Evolutionary conservation across 2,113 vertebrate genomes (phyloP).

Genomic region (Oncorhynchus keta): DNA sequence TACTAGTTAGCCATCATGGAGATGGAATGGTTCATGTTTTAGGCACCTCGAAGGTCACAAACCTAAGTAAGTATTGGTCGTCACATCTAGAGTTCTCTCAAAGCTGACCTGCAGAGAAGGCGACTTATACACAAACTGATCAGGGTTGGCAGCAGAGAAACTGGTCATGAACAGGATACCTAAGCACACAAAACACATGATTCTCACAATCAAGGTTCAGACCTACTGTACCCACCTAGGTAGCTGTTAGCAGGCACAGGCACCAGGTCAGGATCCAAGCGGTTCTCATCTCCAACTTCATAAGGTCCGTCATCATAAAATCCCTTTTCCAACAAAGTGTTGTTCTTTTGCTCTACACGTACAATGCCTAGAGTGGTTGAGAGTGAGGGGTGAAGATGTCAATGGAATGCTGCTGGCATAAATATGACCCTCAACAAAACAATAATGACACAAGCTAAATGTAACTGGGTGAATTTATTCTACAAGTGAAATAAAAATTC

Average conservation of each 20-base stretch:
- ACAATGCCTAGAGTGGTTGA: constrained; percentile 85
- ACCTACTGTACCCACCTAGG: constrained; percentile 75
- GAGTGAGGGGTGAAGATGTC: constrained; percentile 55
- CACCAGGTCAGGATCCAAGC: constrained; percentile 74
- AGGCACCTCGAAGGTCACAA: constrained; percentile 73
- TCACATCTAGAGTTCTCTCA: constrained; percentile 71
- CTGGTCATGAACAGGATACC: constrained; percentile 83
- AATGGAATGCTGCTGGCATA: constrained; percentile 1
- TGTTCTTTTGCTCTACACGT: constrained; percentile 89
- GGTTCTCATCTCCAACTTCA: constrained; percentile 84
- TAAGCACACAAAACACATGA: constrained; percentile 44
- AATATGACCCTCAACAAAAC: background rate
- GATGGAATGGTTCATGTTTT: constrained; percentile 20
- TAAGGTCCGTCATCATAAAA: constrained; percentile 90
- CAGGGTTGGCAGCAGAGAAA: constrained; percentile 74
- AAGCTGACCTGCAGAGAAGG: constrained; percentile 68
- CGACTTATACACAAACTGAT: constrained; percentile 83
- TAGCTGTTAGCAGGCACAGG: constrained; percentile 93
- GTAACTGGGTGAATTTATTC: background rate
- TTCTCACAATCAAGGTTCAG: background rate
- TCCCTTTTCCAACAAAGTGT: constrained; percentile 76
- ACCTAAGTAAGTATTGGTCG: constrained; percentile 87
- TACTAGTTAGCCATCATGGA: constrained; percentile 38
- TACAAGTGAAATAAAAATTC: background rate
- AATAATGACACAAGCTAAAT: background rate